phyloP scores from a whole-genome alignment of 35 echinoderm and acorn worm species.

The Hemicentrotus pulcherrimus region DNA sequence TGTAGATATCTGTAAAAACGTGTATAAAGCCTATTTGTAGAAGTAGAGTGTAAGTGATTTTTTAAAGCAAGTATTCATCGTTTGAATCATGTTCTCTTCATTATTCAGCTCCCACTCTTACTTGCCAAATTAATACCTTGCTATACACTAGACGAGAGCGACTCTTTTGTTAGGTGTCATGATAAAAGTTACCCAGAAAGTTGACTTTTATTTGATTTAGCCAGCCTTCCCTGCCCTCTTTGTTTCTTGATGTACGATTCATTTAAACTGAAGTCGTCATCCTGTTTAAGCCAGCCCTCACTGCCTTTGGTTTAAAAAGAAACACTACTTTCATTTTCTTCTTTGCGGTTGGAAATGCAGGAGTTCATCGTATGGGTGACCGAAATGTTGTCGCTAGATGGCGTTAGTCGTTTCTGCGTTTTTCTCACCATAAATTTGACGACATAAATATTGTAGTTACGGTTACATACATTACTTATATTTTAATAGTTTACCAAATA shows the following conservation, averaged over 20 bases:
- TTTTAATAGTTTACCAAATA: not conserved
- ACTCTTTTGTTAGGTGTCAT: not conserved
- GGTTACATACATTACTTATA: not conserved
- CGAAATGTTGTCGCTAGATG: not conserved
- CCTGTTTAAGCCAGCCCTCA: slow-evolving; percentile 3
- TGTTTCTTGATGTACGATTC: not conserved
- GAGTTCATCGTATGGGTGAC: not conserved
- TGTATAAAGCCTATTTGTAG: slow-evolving; percentile 37
- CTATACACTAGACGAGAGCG: not conserved
- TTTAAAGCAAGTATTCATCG: slow-evolving; percentile 18
- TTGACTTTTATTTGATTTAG: not conserved
- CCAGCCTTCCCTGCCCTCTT: not conserved
- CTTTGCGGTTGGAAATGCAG: not conserved
- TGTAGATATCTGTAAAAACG: slow-evolving; percentile 29
- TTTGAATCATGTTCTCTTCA: not conserved
- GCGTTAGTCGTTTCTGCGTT: not conserved
- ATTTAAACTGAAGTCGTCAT: not conserved
- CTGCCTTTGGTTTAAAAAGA: not conserved
- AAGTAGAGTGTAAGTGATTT: slow-evolving; percentile 23
- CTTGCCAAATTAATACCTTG: slow-evolving; percentile 14
- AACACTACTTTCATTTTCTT: not conserved
- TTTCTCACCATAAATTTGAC: not conserved
- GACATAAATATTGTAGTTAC: not conserved
- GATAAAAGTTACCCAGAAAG: not conserved
- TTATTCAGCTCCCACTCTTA: slow-evolving; percentile 41